phyloP scores from a whole-genome alignment of 2,888 invertebrate species.

The Rambutsinella grinnellia region DNA sequence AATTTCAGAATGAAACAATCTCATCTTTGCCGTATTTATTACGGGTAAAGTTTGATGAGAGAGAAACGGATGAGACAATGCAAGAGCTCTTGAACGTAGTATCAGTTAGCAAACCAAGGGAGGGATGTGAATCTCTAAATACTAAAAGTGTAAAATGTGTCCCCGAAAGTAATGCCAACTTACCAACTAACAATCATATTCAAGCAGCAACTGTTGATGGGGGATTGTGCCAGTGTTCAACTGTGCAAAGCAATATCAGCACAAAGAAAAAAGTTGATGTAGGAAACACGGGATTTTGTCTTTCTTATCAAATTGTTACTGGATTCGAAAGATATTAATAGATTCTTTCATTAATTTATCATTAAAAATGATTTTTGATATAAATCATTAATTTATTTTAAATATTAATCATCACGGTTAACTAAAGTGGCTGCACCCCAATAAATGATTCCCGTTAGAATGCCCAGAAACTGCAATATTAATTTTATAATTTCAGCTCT shows the following conservation, averaged over 20 bases:
- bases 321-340: neutral
- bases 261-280: conserved; percentile 8
- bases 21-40: conserved; percentile 24
- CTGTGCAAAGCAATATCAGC: neutral
- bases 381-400: too few relatives aligned
- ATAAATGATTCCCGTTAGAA: conserved; percentile 37
- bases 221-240: too few relatives aligned
- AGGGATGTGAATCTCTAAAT: conserved; percentile 10
- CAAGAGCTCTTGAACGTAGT: neutral
- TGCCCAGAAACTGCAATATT: conserved; percentile 34
- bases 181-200: too few relatives aligned
- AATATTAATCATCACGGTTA: conserved; percentile 26
- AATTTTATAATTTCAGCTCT: neutral
- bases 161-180: too few relatives aligned
- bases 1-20: conserved; percentile 11
- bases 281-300: conserved; percentile 44
- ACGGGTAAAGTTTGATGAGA: conserved; percentile 35
- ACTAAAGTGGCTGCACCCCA: conserved; percentile 45
- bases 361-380: too few relatives aligned
- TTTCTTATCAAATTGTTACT: conserved; percentile 16
- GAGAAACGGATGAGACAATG: neutral
- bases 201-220: too few relatives aligned
- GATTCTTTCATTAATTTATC: neutral
- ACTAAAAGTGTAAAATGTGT: conserved; percentile 1
- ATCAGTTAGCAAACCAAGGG: neutral